A percentile compares a stretch with the other conserved stretches of the same genome.
These are phyloP conservation scores for Nymphalis c-album DNA, from an alignment of 2,888 invertebrate genomes.

Conservation along the genomic window DNA sequence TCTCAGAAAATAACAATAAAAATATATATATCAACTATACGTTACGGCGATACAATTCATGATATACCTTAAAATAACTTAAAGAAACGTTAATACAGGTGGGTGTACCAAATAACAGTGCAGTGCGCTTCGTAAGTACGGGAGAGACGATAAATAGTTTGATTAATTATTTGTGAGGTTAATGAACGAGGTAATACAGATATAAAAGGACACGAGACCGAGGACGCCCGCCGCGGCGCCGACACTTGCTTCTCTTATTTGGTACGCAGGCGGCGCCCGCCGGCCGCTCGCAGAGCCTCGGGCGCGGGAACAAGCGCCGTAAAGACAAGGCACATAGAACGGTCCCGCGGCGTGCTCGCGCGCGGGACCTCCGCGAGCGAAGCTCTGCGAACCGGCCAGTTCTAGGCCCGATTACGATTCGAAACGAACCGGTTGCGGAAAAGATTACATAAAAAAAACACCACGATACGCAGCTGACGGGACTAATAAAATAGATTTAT, in stretches of 20 bases:
- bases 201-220: slow-evolving; percentile 51
- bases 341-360: slow-evolving; percentile 4
- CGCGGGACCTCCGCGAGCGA: slow-evolving; percentile 21
- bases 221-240: slow-evolving; percentile 34
- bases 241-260: slow-evolving; percentile 66
- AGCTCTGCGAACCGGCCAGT: slow-evolving; percentile 10
- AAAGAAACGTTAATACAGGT: slow-evolving; percentile 59
- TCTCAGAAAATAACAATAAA: slow-evolving; percentile 79
- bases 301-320: slow-evolving; percentile 31
- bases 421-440: slow-evolving; percentile 6
- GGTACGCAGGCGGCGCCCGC: slow-evolving; percentile 60
- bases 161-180: slow-evolving; percentile 70
- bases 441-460: slow-evolving; percentile 14
- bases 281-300: slow-evolving; percentile 28
- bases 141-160: slow-evolving; percentile 62
- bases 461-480: slow-evolving; percentile 48
- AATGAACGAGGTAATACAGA: slow-evolving; percentile 74
- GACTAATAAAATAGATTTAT: slow-evolving; percentile 54
- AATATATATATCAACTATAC: slow-evolving; percentile 71
- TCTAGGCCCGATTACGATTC: not conserved
- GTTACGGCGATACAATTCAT: slow-evolving; percentile 73
- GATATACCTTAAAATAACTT: slow-evolving; percentile 71
- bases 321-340: slow-evolving; percentile 37
- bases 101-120: slow-evolving; percentile 79
- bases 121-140: slow-evolving; percentile 75